phyloP scores from a whole-genome alignment of 1,140 invertebrate species.

The Xylocopa sonorina region DNA sequence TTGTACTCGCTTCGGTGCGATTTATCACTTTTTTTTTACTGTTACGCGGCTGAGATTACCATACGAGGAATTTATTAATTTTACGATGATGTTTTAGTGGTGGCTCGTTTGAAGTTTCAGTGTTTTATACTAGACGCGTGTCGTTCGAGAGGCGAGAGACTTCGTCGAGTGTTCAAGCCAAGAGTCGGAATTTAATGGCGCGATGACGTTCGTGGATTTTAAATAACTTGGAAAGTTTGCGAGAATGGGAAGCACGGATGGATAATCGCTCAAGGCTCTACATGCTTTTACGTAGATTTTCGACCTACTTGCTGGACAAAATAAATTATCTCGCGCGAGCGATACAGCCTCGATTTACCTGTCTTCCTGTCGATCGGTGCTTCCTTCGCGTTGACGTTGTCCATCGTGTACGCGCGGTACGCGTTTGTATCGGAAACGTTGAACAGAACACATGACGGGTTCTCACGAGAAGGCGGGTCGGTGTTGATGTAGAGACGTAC shows the following conservation, averaged over 20 bases:
- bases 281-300: constrained; percentile 23
- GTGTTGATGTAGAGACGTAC: constrained; percentile 76
- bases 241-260: neutral
- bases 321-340: constrained; percentile 25
- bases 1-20: neutral
- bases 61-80: no score
- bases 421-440: constrained; percentile 67
- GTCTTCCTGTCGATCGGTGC: constrained; percentile 38
- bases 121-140: no score
- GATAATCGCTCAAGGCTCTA: no score
- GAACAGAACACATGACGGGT: constrained; percentile 72
- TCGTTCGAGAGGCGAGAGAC: no score
- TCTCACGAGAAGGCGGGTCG: constrained; percentile 74
- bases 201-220: no score
- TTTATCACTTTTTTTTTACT: neutral
- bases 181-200: no score
- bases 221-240: neutral
- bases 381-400: constrained; percentile 32
- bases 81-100: no score
- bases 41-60: neutral
- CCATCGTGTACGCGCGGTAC: neutral
- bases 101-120: no score
- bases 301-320: constrained; percentile 24
- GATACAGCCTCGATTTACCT: constrained; percentile 24
- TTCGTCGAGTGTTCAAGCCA: no score